Evolutionary conservation across 2,113 vertebrate species (phyloP), one percentile per base, ranked within the genome.

Genomic region (Psilopogon haemacephalus): DNA sequence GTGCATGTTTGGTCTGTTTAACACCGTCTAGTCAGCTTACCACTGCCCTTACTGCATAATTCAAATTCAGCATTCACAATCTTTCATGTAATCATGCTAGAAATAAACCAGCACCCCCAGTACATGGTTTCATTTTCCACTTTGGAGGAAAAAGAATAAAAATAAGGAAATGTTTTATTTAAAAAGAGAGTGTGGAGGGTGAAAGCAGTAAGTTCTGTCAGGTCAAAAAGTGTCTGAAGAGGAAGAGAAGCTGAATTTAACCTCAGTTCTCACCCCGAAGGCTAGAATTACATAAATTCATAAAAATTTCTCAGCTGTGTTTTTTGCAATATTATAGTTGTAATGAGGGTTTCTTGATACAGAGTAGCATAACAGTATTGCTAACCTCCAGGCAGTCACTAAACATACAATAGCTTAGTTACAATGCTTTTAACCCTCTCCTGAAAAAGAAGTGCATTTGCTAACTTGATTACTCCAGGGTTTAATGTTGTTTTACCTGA

Each of bases 401-500:
- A 18, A 33, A 21, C 5, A 8, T 2, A 8, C 1, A 2, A 27
- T 18, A 6, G 12, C 9, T 12, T 8, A 7, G 26, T 11, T 50
- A 14, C 7, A 9, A 2, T 5, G 23, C 30, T 50, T 15, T 15
- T 11, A 72, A 30, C 12, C 5, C 9, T 37, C 17, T 19, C 19
- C 21, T 50, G 48, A 0, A 21, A 46, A 46, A 6, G 27, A 26
- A 18, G 26, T 3, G 2, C 9, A 2, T 40, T 62, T 56, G 24
- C 7, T 0, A 2, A 19, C 6, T 0, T 2, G 12, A 12, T 15
- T 24, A 15, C 11, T 20, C 38, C 3, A 6, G 12, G 24, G 19
- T 7, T 38, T 37, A 17, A 13, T 0, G 2, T 4, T 27, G 38
- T 33, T 63, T 40, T 55, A 28, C 21, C 37, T 15, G 28, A 27